Conservation (phyloP, 2,888 invertebrate genomes). For the Monoplex corrugatus region DNA sequence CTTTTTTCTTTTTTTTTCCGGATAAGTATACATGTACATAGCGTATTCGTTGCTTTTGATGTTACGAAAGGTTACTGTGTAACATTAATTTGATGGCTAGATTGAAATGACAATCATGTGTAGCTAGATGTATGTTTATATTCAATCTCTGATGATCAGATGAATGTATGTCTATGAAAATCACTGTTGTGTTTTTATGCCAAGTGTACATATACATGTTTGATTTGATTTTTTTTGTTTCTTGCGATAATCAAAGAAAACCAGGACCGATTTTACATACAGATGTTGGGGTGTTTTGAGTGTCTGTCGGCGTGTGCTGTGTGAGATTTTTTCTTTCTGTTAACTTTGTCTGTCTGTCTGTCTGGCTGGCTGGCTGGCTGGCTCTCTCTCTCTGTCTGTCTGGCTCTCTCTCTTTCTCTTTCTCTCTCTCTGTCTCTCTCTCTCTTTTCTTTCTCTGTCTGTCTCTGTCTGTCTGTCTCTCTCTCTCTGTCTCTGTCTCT, state of each 20-base stretch:
- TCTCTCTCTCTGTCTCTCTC: not conserved
- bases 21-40: not conserved
- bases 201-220: conserved; percentile 2
- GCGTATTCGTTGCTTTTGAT: not conserved
- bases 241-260: conserved; percentile 4
- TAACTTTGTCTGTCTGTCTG: no score
- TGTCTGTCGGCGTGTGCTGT: no score
- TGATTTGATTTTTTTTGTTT: not conserved
- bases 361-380: not conserved
- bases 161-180: conserved; percentile 4
- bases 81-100: not conserved
- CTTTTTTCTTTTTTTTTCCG: no score
- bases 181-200: not conserved
- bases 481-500: not conserved
- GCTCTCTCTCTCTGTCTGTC: no score
- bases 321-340: no score
- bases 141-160: not conserved
- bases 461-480: no score
- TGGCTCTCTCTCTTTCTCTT: not conserved
- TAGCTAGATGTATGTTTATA: not conserved
- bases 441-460: not conserved
- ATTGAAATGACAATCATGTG: not conserved
- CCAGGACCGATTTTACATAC: not conserved
- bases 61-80: not conserved
- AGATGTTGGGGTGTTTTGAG: no score